Evolutionary conservation across 2,888 invertebrate species (phyloP).

Genomic region (Macrophya annulata): DNA sequence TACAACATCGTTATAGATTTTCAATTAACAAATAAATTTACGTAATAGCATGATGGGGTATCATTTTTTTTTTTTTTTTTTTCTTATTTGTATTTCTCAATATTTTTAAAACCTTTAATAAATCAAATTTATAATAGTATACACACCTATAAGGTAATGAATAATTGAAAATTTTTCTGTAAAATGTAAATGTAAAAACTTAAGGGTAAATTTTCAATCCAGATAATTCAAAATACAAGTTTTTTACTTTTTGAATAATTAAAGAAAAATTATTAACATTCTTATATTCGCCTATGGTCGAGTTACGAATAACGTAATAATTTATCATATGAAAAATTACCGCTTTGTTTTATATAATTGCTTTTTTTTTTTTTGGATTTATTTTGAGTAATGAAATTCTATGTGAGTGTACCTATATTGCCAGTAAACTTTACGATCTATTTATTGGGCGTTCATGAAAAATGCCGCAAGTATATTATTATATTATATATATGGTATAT

Average conservation of each 20-base stretch:
- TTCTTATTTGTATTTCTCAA: background rate
- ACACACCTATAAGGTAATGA: background rate
- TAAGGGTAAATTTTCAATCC: background rate
- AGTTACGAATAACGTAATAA: background rate
- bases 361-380: background rate
- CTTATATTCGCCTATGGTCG: no score
- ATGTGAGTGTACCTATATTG: background rate
- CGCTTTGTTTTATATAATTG: background rate
- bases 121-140: background rate
- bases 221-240: no score
- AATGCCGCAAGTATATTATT: conserved; percentile 39
- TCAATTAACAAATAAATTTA: background rate
- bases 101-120: background rate
- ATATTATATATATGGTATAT: conserved; percentile 11
- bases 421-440: background rate
- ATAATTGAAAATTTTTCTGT: background rate
- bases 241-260: background rate
- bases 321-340: background rate
- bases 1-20: background rate
- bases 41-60: background rate
- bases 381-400: background rate
- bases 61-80: background rate
- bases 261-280: background rate
- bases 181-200: background rate
- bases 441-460: conserved; percentile 49